Evolutionary conservation across 2,888 invertebrate species (phyloP), one percentile per base, ranked within the genome.

Genomic region (Syrphus vitripennis): DNA sequence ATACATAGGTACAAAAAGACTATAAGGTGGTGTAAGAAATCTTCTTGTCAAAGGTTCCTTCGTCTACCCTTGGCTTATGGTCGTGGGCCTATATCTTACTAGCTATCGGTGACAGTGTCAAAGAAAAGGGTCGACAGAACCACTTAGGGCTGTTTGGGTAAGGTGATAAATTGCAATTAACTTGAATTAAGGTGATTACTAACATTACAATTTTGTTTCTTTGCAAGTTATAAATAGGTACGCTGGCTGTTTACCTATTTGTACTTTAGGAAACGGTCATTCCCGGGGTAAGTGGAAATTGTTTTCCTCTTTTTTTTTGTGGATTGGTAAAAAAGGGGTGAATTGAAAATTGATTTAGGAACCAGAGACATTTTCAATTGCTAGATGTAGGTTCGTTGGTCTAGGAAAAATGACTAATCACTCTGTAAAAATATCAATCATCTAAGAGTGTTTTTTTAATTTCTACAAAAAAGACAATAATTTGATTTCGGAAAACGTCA

Each of bases 111-210:
- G 72, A 61, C 48, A 34, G 19, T 42, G 24, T 55, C 59, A 21
- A 34, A 65, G 29, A 65, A 65, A 65, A 65, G 29, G 65, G 65
- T 31, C 59, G 40, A 48, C 67, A 67, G 21, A 45, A 65, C 9
- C 45, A 65, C 42, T 61, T 69, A 40, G n/a, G 29, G 48, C 16
- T 65, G 65, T 70, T 79, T 57, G 72, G 57, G 79, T 72, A 57
- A 45, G 71, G 65, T 70, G 76, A 82, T 82, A 70, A 82, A 82
- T 82, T 82, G 70, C 61, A 82, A 71, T 81, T 76, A 42, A 75
- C 74, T 81, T 69, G 74, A 67, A 59, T 67, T 59, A 31, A 61
- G 63, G 48, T 71, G 63, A 34, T 67, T 67, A 67, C 50, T 21
- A 37, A 24, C 21, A 67, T 67, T 50, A 50, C 67, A 37, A 16